Conservation (phyloP, 2,113 vertebrate genomes). For the Mustelus asterias region DNA sequence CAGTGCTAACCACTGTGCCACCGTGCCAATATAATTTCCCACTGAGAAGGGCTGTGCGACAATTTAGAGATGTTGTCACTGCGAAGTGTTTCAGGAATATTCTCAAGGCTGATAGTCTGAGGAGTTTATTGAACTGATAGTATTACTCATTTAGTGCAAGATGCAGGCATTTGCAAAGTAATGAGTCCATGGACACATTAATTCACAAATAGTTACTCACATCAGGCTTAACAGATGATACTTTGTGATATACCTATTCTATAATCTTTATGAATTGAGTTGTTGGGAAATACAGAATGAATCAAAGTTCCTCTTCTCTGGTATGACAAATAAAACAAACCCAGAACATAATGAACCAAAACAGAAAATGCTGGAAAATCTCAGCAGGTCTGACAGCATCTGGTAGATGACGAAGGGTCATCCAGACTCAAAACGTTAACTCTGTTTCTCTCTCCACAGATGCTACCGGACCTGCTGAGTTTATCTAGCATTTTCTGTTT, state of each 20-base stretch:
- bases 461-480: too few relatives aligned
- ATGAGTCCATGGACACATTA: background rate
- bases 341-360: background rate
- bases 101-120: background rate
- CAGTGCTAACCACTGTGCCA: too few relatives aligned
- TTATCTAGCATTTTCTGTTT: too few relatives aligned
- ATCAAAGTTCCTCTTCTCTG: background rate
- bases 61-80: background rate
- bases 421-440: too few relatives aligned
- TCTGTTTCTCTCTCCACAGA: too few relatives aligned
- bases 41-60: background rate
- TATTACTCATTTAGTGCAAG: background rate
- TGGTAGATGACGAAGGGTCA: too few relatives aligned
- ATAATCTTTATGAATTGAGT: background rate
- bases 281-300: background rate
- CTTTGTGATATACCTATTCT: background rate
- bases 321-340: background rate
- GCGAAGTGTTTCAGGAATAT: background rate
- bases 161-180: background rate
- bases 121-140: background rate
- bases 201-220: background rate
- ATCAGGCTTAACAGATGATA: background rate
- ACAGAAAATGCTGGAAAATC: too few relatives aligned
- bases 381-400: too few relatives aligned
- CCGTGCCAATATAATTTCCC: background rate